These are phyloP conservation scores for Centropus bengalensis DNA, from an alignment of 2,113 vertebrate species.

Conservation along the genomic window DNA sequence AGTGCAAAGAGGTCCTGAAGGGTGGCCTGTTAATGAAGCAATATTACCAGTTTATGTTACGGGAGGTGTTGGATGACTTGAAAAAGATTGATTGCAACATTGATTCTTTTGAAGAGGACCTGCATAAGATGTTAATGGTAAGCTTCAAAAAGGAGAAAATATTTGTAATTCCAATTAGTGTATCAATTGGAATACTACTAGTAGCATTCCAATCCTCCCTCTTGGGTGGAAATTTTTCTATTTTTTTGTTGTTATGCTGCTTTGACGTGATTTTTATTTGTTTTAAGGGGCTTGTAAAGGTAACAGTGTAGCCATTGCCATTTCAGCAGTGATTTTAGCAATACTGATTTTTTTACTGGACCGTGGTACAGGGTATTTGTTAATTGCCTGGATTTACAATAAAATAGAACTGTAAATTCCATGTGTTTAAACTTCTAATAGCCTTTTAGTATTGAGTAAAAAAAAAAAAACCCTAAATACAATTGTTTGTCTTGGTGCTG, in stretches of 20 bases:
- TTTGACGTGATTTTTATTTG: background rate
- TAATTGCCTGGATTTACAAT: background rate
- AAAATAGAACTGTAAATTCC: background rate
- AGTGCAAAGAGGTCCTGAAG: constrained; percentile 97
- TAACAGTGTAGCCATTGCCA: background rate
- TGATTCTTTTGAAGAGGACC: constrained; percentile 97
- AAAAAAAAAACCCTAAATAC: background rate
- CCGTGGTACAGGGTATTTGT: background rate
- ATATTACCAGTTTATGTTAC: constrained; percentile 98
- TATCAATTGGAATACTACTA: background rate
- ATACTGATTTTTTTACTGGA: background rate
- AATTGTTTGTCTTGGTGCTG: background rate
- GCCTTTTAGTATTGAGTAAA: background rate
- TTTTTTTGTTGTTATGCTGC: background rate
- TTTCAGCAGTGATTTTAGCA: background rate
- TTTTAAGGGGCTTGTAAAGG: background rate
- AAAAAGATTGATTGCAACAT: constrained; percentile 89
- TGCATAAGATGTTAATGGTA: constrained; percentile 98
- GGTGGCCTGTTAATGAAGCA: constrained; percentile 98
- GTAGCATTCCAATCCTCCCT: fast-evolving
- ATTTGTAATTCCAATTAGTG: background rate
- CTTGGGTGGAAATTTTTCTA: background rate
- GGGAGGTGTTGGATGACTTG: constrained; percentile 82
- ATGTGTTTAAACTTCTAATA: background rate
- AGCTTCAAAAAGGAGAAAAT: constrained; percentile 30